Evolutionary conservation across 2,888 invertebrate species (phyloP), one percentile per base, ranked within the genome.

Genomic region (Volucella zonaria): DNA sequence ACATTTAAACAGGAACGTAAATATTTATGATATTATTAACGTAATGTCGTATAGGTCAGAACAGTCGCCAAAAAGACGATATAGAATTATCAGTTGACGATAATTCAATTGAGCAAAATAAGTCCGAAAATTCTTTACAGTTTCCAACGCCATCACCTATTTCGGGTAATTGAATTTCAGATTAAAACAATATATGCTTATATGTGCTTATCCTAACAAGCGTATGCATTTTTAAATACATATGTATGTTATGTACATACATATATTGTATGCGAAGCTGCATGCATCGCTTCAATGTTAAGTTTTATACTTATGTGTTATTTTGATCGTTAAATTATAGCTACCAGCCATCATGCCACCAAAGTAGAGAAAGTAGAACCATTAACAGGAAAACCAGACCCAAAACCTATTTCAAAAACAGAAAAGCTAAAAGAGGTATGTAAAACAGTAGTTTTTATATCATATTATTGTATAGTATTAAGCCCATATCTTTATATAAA

Each of bases 341-440:
- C 74, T n/a, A 59, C 82, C 14, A 86, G 87, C n/a, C 87, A 87
- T n/a, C 87, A 86, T n/a, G 87, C 87, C 12, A 76, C 70, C 4
- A 90, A 89, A 74, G 87, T 87, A 15, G 90, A 89, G 82, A 88
- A 88, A 2, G 87, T 86, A 42, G 91, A 90, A 64, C 87, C 89
- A 11, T 75, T 88, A 2, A 80, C 88, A 2, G 88, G 89, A 1
- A 91, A 90, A 67, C 70, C 90, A 51, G 89, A 89, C 8, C 78
- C 71, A 12, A 87, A 86, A 38, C 23, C 79, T 9, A 45, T 68
- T 14, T 62, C 77, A 4, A 88, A 87, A 79, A 75, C 87, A 1
- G 89, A 89, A 42, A 89, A 88, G 73, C 76, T 87, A 8, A 89
- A 87, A 64, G 89, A 89, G 88, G 89, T 89, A 85, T 75, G 75